Percentiles rank a stretch among this genome's conserved stretches.
Conservation (phyloP, 2,797 vertebrate species). For the Austrolebias charrua region DNA sequence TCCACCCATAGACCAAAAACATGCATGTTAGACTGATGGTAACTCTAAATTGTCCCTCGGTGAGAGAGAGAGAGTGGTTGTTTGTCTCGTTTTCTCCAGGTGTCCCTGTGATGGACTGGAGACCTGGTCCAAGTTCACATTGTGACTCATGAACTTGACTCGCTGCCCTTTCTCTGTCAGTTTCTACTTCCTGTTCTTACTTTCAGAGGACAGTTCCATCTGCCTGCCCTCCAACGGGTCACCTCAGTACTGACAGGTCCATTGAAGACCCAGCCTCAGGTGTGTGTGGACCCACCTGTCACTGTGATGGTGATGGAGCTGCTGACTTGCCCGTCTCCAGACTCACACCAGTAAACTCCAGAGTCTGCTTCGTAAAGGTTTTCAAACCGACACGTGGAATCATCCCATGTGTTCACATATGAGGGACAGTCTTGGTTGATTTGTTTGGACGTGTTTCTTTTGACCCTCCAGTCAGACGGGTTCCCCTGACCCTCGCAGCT, state of each 20-base stretch:
- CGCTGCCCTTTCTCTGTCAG: no score
- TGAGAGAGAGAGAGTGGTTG: no score
- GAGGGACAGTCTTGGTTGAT: rapidly evolving
- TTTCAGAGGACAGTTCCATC: background rate
- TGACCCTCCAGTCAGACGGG: background rate
- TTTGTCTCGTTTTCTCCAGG: no score
- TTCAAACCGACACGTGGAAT: rapidly evolving
- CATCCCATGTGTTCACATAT: rapidly evolving
- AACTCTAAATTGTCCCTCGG: no score
- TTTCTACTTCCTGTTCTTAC: no score
- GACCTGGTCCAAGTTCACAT: no score
- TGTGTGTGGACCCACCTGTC: background rate
- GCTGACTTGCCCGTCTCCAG: background rate
- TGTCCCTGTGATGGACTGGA: no score
- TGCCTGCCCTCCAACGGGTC: background rate
- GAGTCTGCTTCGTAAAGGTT: rapidly evolving
- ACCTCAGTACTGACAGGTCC: background rate
- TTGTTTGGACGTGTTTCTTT: rapidly evolving
- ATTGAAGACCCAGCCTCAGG: background rate
- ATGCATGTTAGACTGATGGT: no score
- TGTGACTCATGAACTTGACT: no score
- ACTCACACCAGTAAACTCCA: slow-evolving; percentile 54
- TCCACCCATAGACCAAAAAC: no score
- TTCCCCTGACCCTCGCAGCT: background rate
- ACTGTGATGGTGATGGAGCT: background rate